These are phyloP conservation scores for Corvus hawaiiensis DNA, from an alignment of 2,113 vertebrate species.

Conservation along the genomic window DNA sequence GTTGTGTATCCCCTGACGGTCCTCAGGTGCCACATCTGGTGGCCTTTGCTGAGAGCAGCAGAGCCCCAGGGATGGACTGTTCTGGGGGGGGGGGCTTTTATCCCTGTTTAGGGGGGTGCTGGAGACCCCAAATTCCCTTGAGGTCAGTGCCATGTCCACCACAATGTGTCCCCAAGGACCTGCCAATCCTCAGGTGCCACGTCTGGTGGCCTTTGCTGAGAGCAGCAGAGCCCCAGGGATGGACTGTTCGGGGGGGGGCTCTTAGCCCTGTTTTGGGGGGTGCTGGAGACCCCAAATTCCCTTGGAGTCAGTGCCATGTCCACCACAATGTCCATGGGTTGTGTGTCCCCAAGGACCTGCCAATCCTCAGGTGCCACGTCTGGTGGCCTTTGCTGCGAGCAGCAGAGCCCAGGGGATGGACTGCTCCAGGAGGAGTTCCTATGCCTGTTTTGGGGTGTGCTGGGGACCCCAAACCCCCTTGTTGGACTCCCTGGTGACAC, in stretches of 20 bases:
- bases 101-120: neutral
- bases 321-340: too few relatives aligned
- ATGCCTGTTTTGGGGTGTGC: neutral
- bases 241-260: rapidly evolving
- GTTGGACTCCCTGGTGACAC: rapidly evolving
- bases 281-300: neutral
- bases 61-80: rapidly evolving
- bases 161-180: neutral
- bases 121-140: neutral
- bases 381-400: neutral
- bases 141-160: too few relatives aligned
- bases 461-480: neutral
- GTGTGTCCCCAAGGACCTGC: neutral
- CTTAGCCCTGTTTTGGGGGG: neutral
- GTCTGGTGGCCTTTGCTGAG: rapidly evolving
- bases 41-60: neutral
- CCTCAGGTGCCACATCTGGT: rapidly evolving
- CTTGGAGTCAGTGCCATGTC: too few relatives aligned
- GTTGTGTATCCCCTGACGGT: neutral
- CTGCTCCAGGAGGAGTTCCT: rapidly evolving
- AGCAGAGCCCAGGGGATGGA: neutral
- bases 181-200: neutral
- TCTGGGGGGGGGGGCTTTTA: too few relatives aligned
- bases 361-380: rapidly evolving
- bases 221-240: neutral